These are phyloP conservation scores for Chelonus formosanus DNA, from an alignment of 2,888 invertebrate species.

Conservation along the genomic window DNA sequence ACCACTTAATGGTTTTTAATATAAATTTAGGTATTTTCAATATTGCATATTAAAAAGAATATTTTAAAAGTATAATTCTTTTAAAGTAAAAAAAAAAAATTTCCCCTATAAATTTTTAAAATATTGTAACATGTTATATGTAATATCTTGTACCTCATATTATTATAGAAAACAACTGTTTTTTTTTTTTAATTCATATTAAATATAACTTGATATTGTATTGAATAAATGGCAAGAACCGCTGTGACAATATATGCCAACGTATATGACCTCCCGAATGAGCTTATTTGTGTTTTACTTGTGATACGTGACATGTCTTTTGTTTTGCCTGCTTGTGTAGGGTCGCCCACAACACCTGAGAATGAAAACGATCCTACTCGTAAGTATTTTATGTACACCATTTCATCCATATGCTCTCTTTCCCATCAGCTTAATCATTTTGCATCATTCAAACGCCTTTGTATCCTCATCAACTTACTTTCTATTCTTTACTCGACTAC, in stretches of 20 bases:
- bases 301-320: conserved; percentile 64
- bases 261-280: conserved; percentile 49
- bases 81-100: neutral
- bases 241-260: conserved; percentile 16
- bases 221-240: conserved; percentile 2
- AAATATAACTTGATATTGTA: neutral
- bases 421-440: conserved; percentile 34
- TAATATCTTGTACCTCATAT: no score
- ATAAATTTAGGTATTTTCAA: no score
- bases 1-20: neutral
- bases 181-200: neutral
- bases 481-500: no score
- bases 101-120: no score
- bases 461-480: no score
- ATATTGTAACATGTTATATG: no score
- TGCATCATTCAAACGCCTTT: conserved; percentile 9
- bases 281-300: conserved; percentile 56
- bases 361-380: conserved; percentile 68
- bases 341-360: conserved; percentile 67
- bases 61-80: no score
- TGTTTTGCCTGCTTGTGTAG: conserved; percentile 65
- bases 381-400: conserved; percentile 62
- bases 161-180: neutral
- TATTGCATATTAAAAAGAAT: neutral
- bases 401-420: conserved; percentile 33